Conservation (phyloP, 2,797 vertebrate species). For the Anolis apletophallus region DNA sequence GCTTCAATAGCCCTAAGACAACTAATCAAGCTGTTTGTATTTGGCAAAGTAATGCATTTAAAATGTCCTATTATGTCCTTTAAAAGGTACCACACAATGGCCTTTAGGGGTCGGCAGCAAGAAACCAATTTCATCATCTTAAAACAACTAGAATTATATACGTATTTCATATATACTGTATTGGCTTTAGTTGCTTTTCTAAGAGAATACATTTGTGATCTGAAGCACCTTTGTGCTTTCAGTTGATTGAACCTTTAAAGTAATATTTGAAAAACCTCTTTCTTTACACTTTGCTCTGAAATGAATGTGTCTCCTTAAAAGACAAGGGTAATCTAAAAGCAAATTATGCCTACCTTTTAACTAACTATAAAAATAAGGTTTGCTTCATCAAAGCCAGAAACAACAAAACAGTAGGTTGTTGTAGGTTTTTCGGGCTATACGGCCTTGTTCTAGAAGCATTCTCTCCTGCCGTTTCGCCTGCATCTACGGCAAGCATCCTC, state of each 20-base stretch:
- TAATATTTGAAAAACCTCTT: neutral
- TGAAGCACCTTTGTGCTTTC: neutral
- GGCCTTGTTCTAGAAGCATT: too few species aligned
- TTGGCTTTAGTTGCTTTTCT: neutral
- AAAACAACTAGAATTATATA: too few species aligned
- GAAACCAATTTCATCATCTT: too few species aligned
- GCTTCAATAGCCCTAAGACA: neutral
- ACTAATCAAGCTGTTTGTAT: neutral
- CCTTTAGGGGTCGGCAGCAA: neutral
- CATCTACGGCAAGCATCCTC: too few species aligned
- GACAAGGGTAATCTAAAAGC: neutral
- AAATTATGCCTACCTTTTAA: neutral
- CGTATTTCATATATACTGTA: too few species aligned
- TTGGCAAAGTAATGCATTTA: neutral
- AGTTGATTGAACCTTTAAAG: neutral
- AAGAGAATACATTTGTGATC: neutral
- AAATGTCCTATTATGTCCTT: neutral
- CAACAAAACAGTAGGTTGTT: too few species aligned
- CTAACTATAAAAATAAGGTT: neutral
- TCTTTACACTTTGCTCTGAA: neutral
- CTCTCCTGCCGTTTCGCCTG: too few species aligned
- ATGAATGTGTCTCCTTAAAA: neutral
- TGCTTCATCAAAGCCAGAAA: neutral
- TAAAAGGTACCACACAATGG: neutral
- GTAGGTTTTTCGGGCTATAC: too few species aligned